These are phyloP conservation scores for Pseudachorutes palmiensis DNA, from an alignment of 1,140 invertebrate genomes.

Conservation along the genomic window DNA sequence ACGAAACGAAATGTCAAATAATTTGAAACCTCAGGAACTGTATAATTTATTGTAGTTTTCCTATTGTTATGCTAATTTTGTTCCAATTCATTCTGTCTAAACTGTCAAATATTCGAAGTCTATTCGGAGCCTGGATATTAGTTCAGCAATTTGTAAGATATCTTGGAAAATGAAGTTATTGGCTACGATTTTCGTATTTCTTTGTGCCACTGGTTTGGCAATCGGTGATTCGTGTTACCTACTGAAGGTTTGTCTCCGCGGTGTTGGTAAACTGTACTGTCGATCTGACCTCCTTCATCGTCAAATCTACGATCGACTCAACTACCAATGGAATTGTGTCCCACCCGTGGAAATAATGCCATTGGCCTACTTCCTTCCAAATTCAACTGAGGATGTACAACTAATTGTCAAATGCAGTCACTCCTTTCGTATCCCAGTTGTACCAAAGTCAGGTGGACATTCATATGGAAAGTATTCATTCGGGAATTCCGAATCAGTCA, in stretches of 20 bases:
- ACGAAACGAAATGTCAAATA: too few species aligned
- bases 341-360: background rate
- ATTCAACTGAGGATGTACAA: background rate
- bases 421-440: background rate
- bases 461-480: constrained; percentile 4
- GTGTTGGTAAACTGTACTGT: background rate
- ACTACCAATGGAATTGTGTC: background rate
- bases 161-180: too few species aligned
- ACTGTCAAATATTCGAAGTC: background rate
- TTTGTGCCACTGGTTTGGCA: too few species aligned
- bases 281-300: background rate
- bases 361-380: background rate
- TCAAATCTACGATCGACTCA: background rate
- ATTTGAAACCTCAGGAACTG: too few species aligned
- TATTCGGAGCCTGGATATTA: background rate
- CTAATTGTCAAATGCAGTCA: too few species aligned
- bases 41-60: background rate
- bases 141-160: too few species aligned
- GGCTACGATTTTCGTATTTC: too few species aligned
- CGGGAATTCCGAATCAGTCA: background rate
- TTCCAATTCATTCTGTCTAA: background rate
- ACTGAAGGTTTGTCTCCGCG: background rate
- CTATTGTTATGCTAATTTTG: background rate
- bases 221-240: too few species aligned
- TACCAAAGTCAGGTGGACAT: constrained; percentile 9